Conservation (phyloP, 2,888 invertebrate species). For the Sarcophaga caerulescens region DNA sequence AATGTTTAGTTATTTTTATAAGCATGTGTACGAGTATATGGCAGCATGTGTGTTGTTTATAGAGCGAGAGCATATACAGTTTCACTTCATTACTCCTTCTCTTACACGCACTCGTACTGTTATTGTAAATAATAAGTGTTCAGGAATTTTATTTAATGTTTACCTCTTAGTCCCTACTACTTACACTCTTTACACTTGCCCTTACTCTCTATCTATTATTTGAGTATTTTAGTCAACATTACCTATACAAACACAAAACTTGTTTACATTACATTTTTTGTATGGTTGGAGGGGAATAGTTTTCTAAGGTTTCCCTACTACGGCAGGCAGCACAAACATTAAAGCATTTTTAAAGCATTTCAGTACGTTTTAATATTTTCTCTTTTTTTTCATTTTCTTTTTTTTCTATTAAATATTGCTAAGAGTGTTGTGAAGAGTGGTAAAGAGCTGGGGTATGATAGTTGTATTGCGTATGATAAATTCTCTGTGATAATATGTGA, state of each 20-base stretch:
- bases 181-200: background rate
- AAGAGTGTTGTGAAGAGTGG: background rate
- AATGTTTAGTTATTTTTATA: background rate
- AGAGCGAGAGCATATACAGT: background rate
- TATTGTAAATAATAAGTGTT: background rate
- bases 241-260: background rate
- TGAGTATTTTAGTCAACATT: no score
- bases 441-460: background rate
- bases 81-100: background rate
- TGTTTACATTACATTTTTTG: slow-evolving; percentile 18
- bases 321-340: no score
- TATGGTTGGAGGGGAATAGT: background rate
- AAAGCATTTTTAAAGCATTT: no score
- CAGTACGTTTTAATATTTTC: background rate
- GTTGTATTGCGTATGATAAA: background rate
- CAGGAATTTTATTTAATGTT: slow-evolving; percentile 23
- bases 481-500: slow-evolving; percentile 31
- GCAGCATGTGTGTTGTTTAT: background rate
- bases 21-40: background rate
- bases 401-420: background rate
- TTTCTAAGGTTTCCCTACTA: no score
- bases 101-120: background rate
- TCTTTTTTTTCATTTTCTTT: background rate
- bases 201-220: no score
- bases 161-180: background rate